These are phyloP conservation scores for Morus bassanus DNA, from an alignment of 2,797 vertebrate species.

Conservation along the genomic window DNA sequence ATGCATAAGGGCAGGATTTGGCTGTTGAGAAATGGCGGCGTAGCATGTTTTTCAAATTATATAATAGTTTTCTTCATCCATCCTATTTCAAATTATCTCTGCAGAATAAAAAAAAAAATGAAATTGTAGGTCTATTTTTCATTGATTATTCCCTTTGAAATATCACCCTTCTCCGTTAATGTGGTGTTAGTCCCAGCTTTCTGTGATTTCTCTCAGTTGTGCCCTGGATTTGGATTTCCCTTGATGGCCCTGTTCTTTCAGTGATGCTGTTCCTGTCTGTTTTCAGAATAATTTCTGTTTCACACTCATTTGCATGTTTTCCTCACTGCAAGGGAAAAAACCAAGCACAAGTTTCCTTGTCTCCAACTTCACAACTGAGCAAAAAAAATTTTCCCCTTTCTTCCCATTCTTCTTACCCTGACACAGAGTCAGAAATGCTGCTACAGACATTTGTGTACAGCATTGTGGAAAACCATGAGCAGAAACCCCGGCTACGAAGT, in stretches of 20 bases:
- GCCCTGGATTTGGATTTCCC: constrained; percentile 48
- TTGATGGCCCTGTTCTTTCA: constrained; percentile 18
- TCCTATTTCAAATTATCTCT: not conserved
- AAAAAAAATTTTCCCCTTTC: not conserved
- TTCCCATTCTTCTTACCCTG: not conserved
- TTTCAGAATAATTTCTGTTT: constrained; percentile 61
- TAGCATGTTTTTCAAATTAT: not conserved
- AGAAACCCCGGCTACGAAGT: not conserved
- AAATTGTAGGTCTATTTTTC: not conserved
- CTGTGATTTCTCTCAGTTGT: constrained; percentile 1
- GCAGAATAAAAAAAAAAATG: not conserved
- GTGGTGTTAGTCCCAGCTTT: not conserved
- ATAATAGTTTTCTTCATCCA: not conserved
- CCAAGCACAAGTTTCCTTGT: constrained; percentile 36
- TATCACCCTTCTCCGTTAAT: not conserved
- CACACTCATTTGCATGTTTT: constrained; percentile 55
- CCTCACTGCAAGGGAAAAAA: constrained; percentile 6
- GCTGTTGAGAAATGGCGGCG: not conserved
- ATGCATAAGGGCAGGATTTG: not conserved
- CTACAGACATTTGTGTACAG: not conserved
- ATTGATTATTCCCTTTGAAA: constrained; percentile 21
- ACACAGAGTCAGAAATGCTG: not conserved
- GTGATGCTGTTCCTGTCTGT: constrained; percentile 28
- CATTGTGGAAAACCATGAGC: not conserved
- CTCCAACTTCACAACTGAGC: not conserved